These are phyloP conservation scores for Tetranychus urticae DNA, from an alignment of 1,140 invertebrate species.

Conservation along the genomic window DNA sequence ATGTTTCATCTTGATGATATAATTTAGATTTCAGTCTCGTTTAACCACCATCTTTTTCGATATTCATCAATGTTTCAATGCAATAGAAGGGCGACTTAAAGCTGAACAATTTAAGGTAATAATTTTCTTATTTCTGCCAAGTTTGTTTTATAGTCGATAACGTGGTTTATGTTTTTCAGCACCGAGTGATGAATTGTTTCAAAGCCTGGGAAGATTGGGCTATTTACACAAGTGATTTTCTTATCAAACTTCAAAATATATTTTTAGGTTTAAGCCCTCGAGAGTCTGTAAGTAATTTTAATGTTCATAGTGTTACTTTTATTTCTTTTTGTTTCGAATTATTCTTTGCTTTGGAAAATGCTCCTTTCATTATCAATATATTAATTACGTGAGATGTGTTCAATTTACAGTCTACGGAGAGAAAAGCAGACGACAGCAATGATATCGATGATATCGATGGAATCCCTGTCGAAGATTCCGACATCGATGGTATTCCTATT, in stretches of 20 bases:
- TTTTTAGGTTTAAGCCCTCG: constrained; percentile 45
- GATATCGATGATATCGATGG: constrained; percentile 15
- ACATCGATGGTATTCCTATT: constrained; percentile 56
- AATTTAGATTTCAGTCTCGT: constrained; percentile 55
- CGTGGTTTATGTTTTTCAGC: constrained; percentile 18
- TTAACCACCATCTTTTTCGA: constrained; percentile 65
- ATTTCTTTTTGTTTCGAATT: background rate
- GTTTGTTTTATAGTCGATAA: background rate
- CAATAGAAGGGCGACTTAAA: constrained; percentile 62
- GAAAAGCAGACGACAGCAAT: background rate
- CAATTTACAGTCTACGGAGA: background rate
- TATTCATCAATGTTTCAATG: constrained; percentile 45
- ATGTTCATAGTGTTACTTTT: background rate
- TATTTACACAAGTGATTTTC: constrained; percentile 80
- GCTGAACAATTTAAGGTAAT: constrained; percentile 70
- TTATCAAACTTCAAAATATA: constrained; percentile 66
- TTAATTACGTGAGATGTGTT: background rate
- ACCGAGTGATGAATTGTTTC: constrained; percentile 76
- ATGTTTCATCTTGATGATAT: background rate
- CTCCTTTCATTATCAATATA: background rate
- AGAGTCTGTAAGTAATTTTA: constrained; percentile 10
- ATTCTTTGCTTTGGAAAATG: background rate
- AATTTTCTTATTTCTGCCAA: background rate
- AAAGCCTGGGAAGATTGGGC: constrained; percentile 95
- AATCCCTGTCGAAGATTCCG: constrained; percentile 28